A percentile compares a stretch with the other conserved stretches of the same genome.
phyloP scores from a whole-genome alignment of 1,140 invertebrate genomes.

The Dryas iulia region DNA sequence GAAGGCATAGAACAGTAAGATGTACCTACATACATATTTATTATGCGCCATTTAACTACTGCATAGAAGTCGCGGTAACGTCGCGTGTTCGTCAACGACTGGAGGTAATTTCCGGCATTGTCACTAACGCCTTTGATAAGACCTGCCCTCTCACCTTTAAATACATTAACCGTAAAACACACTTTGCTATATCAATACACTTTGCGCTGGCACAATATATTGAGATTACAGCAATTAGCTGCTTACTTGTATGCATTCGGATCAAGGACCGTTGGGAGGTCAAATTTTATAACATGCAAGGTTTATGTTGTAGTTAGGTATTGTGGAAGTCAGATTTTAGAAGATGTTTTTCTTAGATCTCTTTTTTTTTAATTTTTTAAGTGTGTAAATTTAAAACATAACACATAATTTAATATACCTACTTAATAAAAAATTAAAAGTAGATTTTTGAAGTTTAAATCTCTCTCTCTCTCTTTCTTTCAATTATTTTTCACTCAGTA shows the following conservation, averaged over 20 bases:
- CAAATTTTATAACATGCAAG: not conserved
- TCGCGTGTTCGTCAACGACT: constrained; percentile 37
- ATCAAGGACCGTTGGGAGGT: constrained; percentile 16
- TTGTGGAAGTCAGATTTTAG: not conserved
- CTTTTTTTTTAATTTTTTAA: too few relatives aligned
- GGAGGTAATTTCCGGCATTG: constrained; percentile 44
- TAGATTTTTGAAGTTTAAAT: too few relatives aligned
- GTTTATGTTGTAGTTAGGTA: not conserved
- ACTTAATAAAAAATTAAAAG: too few relatives aligned
- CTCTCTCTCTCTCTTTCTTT: too few relatives aligned
- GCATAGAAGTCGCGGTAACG: constrained; percentile 32
- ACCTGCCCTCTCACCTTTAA: not conserved
- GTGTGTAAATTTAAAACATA: too few relatives aligned
- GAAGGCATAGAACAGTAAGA: too few relatives aligned
- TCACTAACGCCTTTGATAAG: constrained; percentile 29
- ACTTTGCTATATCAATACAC: not conserved
- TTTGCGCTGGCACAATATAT: constrained; percentile 11
- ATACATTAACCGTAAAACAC: not conserved
- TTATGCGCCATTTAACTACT: constrained; percentile 24
- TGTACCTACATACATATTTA: not conserved
- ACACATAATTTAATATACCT: too few relatives aligned
- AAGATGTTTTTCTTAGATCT: too few relatives aligned
- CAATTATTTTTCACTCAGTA: too few relatives aligned
- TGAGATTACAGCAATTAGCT: constrained; percentile 13
- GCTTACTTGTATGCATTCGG: constrained; percentile 1